Evolutionary conservation across 2,797 vertebrate species (phyloP).

Genomic region (Microctenopoma lineatum): DNA sequence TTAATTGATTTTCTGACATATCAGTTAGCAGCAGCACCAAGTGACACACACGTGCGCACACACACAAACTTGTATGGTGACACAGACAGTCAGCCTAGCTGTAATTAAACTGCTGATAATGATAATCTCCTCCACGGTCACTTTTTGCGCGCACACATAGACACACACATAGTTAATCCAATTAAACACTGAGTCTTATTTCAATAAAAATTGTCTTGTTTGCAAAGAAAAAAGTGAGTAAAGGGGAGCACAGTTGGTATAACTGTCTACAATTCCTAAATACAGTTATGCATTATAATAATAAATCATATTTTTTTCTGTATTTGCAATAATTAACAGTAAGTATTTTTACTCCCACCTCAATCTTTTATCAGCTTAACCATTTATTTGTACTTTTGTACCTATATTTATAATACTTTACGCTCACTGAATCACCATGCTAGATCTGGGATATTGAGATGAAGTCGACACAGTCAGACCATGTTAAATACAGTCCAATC

Average conservation of each 20-base stretch:
- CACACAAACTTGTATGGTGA: conserved; percentile 9
- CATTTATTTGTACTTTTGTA: too few relatives aligned
- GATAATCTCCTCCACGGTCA: not conserved
- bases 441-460: not conserved
- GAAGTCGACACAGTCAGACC: not conserved
- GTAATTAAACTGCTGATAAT: conserved; percentile 61
- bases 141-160: not conserved
- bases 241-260: too few relatives aligned
- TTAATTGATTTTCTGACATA: conserved; percentile 99
- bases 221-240: too few relatives aligned
- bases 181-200: too few relatives aligned
- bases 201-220: too few relatives aligned
- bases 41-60: conserved; percentile 73
- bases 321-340: not conserved
- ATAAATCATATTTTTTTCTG: too few relatives aligned
- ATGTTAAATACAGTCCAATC: too few relatives aligned
- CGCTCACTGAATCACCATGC: not conserved
- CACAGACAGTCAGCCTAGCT: conserved; percentile 34
- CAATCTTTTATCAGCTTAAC: not conserved
- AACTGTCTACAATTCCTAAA: too few relatives aligned
- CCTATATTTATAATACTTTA: not conserved
- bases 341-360: not conserved
- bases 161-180: not conserved
- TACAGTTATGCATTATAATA: too few relatives aligned
- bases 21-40: conserved; percentile 89